Base-by-base conservation (phyloP, 2,888 invertebrate species). In the Pterostichus madidus region DNA sequence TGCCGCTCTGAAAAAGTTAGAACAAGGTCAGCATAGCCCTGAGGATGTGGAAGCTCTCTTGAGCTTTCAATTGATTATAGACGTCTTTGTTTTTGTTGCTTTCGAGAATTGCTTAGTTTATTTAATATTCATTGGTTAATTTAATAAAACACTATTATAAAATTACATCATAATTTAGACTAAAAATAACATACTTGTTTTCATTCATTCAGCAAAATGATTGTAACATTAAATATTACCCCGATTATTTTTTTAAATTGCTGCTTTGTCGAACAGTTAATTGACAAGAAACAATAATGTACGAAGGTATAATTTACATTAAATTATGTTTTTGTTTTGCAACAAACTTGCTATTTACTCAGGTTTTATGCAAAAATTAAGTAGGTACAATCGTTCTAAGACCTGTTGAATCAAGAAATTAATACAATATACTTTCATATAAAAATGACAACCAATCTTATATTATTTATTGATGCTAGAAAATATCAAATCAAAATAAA, bases 21-120 rank as follows among this genome's bases (percentile, higher is more conserved):
- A 73, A 17, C 46, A 46, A 73, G 49, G 46, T 73, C 46, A 73
- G 35, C 13, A 73, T 11, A 35, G 15, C 59, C 59, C 59, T 59
- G 1, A 59, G 15, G 59, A 59, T 59, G 3, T 11, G 6, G 59
- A 24, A 59, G 24, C 24, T 59, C 15, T 59, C 24, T 15, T 44
- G 32, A 31, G 13, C 49, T 44, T 73, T 73, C 35, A 10, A 46
- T 46, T 68, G 13, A 68, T 68, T 68, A 68, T 11, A 59, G 11
- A 59, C 10, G 10, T 17, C 10, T 6, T 10, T 15, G 13, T 24
- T 59, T 59, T 59, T 59, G 31, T 31, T 31, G 5, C 39, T 39
- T 39, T 15, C 59, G 10, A 31, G 32, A 3, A 17, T 56, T 64
- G n/a, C n/a, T 64, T 64, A 11, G 11, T 64, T 35, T 64, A 35